These are phyloP conservation scores for Uria aalge DNA, from an alignment of 2,113 vertebrate genomes.

Conservation along the genomic window DNA sequence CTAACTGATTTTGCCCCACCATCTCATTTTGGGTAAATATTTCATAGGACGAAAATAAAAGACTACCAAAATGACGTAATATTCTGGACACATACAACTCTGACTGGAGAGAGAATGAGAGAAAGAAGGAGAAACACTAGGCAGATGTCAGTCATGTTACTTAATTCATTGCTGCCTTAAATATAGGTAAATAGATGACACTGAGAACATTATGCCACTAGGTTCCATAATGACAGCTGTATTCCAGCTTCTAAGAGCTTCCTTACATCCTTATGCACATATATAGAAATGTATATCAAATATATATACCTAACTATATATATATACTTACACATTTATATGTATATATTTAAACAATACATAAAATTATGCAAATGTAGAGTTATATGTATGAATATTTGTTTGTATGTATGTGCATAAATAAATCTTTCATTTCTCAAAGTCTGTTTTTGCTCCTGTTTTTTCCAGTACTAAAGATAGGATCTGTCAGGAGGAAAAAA, in stretches of 20 bases:
- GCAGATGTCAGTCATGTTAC: neutral
- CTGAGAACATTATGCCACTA: neutral
- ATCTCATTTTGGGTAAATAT: neutral
- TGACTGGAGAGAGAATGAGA: neutral
- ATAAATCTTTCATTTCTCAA: neutral
- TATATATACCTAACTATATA: neutral
- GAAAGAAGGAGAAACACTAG: neutral
- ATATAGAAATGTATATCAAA: neutral
- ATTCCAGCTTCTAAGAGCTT: neutral
- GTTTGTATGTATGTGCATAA: neutral
- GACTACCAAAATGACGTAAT: neutral
- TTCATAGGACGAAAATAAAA: neutral
- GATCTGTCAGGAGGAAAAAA: neutral
- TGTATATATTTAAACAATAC: neutral
- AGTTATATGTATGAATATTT: neutral
- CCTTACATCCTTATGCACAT: neutral
- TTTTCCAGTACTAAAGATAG: neutral
- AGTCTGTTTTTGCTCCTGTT: neutral
- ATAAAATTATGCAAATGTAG: neutral
- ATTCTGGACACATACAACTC: neutral
- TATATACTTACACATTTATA: neutral
- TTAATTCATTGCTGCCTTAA: neutral
- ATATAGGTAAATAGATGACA: neutral
- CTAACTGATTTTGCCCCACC: neutral
- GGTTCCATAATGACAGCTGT: neutral